phyloP scores from a whole-genome alignment of 2,113 vertebrate species.

The Hemiprocne comata region DNA sequence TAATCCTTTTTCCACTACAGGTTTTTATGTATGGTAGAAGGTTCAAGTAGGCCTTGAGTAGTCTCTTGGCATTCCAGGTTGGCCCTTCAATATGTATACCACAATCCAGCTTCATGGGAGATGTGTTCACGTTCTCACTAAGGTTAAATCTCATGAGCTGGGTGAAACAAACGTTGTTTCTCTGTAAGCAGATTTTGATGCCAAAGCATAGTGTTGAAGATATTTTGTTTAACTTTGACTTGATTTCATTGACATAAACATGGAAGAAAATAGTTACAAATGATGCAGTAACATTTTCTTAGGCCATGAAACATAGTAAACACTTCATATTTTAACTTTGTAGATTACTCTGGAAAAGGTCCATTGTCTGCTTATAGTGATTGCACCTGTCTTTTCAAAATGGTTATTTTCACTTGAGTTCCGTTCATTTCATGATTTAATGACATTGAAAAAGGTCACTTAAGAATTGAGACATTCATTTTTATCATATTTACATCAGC shows the following conservation, averaged over 20 bases:
- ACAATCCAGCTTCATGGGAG: neutral
- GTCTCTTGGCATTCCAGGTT: neutral
- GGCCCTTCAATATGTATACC: accelerated
- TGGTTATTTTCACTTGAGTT: neutral
- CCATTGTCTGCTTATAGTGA: neutral
- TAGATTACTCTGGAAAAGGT: neutral
- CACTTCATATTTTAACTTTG: neutral
- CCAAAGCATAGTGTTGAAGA: neutral
- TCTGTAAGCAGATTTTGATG: neutral
- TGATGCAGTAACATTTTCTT: neutral
- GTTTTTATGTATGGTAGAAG: neutral
- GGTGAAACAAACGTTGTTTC: neutral
- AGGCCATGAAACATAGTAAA: neutral
- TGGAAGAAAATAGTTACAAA: neutral
- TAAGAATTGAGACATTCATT: slow-evolving; percentile 8
- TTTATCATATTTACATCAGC: slow-evolving; percentile 11
- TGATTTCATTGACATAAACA: neutral
- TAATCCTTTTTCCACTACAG: neutral
- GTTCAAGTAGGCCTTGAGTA: neutral
- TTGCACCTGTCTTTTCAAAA: neutral
- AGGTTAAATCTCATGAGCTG: neutral
- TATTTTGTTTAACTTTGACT: neutral
- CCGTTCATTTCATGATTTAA: neutral
- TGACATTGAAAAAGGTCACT: neutral
- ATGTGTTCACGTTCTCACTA: neutral